A percentile compares a stretch with the other conserved stretches of the same genome.
Evolutionary conservation across 53 echinoderm and acorn worm species (phyloP).

Genomic region (Arbacia lixula): DNA sequence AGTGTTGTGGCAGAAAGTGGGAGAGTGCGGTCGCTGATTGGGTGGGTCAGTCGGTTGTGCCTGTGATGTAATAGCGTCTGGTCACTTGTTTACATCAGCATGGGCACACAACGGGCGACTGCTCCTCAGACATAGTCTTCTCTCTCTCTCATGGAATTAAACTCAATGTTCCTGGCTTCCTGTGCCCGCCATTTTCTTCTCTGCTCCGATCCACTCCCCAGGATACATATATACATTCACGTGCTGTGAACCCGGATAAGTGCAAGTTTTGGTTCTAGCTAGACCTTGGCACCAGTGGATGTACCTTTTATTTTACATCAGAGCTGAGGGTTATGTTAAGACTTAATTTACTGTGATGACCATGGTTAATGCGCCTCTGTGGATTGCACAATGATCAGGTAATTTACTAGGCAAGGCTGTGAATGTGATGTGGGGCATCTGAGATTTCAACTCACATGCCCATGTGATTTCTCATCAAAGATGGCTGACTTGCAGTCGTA

Average conservation of each 20-base stretch:
- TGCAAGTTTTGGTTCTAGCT: no score
- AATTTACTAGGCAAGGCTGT: no score
- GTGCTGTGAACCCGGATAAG: neutral
- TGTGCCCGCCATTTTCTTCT: conserved; percentile 31
- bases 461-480: no score
- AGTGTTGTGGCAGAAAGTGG: neutral
- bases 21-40: neutral
- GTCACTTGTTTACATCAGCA: conserved; percentile 35
- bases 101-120: neutral
- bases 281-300: neutral
- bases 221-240: neutral
- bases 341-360: no score
- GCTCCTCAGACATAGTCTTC: neutral
- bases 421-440: no score
- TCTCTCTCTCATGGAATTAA: neutral
- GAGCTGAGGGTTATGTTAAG: no score
- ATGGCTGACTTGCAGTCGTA: no score
- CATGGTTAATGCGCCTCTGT: no score
- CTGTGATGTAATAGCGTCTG: conserved; percentile 22
- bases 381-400: no score
- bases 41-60: neutral
- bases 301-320: no score
- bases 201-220: no score
- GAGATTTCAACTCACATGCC: no score
- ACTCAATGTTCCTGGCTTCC: conserved; percentile 26